Evolutionary conservation across 2,113 vertebrate species (phyloP).

Genomic region (Rhinolophus sinicus): DNA sequence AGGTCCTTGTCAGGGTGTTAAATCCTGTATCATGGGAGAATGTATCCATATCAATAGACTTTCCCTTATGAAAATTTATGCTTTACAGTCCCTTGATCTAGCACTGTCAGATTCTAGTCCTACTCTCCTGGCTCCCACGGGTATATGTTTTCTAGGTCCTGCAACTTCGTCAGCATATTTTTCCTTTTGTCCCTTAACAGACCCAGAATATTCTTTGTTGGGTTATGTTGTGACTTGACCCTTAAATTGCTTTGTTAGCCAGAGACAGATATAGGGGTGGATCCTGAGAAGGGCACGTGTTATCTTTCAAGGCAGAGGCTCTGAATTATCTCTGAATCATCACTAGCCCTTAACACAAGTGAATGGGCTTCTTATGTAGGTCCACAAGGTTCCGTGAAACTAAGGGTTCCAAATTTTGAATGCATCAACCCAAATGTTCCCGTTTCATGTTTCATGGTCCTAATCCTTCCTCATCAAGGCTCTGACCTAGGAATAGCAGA

Average conservation of each 20-base stretch:
- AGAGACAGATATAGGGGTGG: not conserved
- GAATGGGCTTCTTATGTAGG: not conserved
- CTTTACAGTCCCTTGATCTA: not conserved
- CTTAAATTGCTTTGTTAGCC: not conserved
- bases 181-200: not conserved
- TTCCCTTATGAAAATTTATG: not conserved
- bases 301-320: not conserved
- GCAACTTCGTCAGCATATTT: not conserved
- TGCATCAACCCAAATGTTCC: not conserved
- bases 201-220: not conserved
- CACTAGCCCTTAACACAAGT: not conserved
- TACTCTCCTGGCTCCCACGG: not conserved
- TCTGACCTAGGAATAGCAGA: not conserved
- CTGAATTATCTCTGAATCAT: not conserved
- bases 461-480: not conserved
- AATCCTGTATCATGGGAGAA: not conserved
- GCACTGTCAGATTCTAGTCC: not conserved
- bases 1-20: not conserved
- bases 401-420: not conserved
- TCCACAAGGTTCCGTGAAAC: not conserved
- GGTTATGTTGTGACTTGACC: not conserved
- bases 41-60: not conserved
- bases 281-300: not conserved
- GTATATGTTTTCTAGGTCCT: not conserved
- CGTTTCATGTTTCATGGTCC: not conserved